phyloP scores from a whole-genome alignment of 2,113 vertebrate genomes.

The Larimichthys polyactis region DNA sequence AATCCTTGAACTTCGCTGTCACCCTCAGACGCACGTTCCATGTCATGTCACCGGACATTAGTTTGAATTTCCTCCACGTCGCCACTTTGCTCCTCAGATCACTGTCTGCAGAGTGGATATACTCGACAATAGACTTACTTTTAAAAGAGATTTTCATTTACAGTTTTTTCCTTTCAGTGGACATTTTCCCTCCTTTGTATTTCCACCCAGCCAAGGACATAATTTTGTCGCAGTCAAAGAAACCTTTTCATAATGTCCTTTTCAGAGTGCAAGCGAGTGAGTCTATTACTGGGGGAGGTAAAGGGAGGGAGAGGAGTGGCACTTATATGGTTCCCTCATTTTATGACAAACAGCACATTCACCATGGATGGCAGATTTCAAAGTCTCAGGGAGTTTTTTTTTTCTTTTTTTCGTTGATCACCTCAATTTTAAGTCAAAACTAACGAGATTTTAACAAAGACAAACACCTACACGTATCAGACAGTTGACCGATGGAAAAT shows the following conservation, averaged over 20 bases:
- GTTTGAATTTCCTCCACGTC: slow-evolving; percentile 42
- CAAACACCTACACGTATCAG: not conserved
- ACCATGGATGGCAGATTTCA: not conserved
- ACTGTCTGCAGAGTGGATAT: slow-evolving; percentile 21
- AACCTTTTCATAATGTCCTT: slow-evolving; percentile 57
- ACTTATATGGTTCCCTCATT: slow-evolving; percentile 6
- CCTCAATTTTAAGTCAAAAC: slow-evolving; percentile 23
- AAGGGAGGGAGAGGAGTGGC: slow-evolving; percentile 31
- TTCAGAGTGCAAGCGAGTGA: slow-evolving; percentile 37
- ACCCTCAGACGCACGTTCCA: slow-evolving; percentile 24
- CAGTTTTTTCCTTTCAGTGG: slow-evolving; percentile 12
- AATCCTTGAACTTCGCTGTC: slow-evolving; percentile 45
- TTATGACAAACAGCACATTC: slow-evolving; percentile 21
- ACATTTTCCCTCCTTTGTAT: slow-evolving; percentile 50
- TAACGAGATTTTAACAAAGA: slow-evolving; percentile 5
- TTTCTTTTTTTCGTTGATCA: not conserved
- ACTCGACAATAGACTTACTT: slow-evolving; percentile 9
- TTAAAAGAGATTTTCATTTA: slow-evolving; percentile 34
- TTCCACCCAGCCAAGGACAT: slow-evolving; percentile 56
- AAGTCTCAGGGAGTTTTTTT: not conserved
- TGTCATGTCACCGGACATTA: slow-evolving; percentile 34
- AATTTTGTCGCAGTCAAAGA: slow-evolving; percentile 59
- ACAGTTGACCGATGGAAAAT: slow-evolving; percentile 25
- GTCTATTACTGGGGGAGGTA: slow-evolving; percentile 42
- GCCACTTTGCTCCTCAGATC: slow-evolving; percentile 31